Evolutionary conservation across 2,888 invertebrate genomes (phyloP).

Genomic region (Yponomeuta plumbellus): DNA sequence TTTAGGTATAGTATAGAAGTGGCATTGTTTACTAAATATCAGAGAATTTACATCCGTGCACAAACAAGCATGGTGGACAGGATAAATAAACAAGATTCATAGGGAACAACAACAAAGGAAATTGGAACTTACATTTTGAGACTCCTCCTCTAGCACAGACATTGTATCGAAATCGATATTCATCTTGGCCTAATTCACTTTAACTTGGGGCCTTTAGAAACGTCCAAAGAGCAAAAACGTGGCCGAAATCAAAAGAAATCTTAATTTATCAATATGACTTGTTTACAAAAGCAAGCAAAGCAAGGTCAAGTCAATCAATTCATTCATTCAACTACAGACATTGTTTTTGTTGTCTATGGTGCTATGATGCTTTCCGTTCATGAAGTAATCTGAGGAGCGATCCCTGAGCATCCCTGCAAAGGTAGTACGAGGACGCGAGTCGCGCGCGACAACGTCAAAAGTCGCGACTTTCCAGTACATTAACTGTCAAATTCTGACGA

Average conservation of each 20-base stretch:
- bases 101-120: conserved; percentile 41
- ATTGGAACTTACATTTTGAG: conserved; percentile 70
- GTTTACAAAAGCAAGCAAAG: conserved; percentile 89
- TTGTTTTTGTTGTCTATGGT: too few relatives aligned
- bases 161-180: conserved; percentile 79
- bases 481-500: too few relatives aligned
- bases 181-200: conserved; percentile 35
- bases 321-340: too few relatives aligned
- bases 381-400: too few relatives aligned
- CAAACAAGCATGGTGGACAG: not conserved
- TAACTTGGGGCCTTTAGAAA: not conserved
- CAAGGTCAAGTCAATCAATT: conserved; percentile 69
- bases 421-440: too few relatives aligned
- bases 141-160: conserved; percentile 79
- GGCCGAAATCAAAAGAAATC: conserved; percentile 61
- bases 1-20: too few relatives aligned
- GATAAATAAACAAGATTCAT: conserved; percentile 23
- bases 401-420: too few relatives aligned
- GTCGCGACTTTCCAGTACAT: too few relatives aligned
- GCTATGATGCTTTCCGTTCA: too few relatives aligned
- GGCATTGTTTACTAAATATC: not conserved
- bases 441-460: too few relatives aligned
- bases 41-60: not conserved
- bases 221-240: not conserved
- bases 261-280: conserved; percentile 76